phyloP scores from a whole-genome alignment of 2,113 vertebrate genomes.

The Pedetes capensis region DNA sequence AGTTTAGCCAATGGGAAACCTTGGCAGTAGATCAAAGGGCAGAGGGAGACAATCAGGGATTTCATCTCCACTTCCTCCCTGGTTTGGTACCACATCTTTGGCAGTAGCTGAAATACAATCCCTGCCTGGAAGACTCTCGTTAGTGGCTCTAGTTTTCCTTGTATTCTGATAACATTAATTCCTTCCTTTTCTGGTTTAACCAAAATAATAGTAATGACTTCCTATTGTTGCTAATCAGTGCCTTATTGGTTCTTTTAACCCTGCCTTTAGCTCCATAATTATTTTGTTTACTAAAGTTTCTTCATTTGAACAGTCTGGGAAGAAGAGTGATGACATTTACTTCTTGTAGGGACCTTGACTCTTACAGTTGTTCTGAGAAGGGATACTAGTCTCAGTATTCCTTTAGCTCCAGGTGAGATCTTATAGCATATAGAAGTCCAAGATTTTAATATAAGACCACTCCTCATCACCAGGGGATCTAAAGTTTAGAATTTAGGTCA shows the following conservation, averaged over 20 bases:
- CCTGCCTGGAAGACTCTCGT: neutral
- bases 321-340: neutral
- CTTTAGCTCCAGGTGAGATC: neutral
- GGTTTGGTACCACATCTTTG: neutral
- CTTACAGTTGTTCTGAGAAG: neutral
- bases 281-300: neutral
- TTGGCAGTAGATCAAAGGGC: slow-evolving; percentile 45
- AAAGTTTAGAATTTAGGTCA: neutral
- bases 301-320: neutral
- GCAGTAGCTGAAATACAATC: neutral
- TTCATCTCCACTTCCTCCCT: neutral
- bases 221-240: slow-evolving; percentile 35
- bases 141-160: neutral
- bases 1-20: neutral
- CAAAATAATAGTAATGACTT: neutral
- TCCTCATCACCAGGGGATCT: neutral
- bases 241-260: neutral
- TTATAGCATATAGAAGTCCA: neutral
- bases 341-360: neutral
- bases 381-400: neutral
- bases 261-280: neutral
- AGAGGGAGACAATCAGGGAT: neutral
- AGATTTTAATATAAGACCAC: neutral
- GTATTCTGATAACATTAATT: neutral
- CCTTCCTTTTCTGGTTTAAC: slow-evolving; percentile 4